Base-by-base conservation (phyloP, 2,888 invertebrate genomes). In the Morpho deidamia region DNA sequence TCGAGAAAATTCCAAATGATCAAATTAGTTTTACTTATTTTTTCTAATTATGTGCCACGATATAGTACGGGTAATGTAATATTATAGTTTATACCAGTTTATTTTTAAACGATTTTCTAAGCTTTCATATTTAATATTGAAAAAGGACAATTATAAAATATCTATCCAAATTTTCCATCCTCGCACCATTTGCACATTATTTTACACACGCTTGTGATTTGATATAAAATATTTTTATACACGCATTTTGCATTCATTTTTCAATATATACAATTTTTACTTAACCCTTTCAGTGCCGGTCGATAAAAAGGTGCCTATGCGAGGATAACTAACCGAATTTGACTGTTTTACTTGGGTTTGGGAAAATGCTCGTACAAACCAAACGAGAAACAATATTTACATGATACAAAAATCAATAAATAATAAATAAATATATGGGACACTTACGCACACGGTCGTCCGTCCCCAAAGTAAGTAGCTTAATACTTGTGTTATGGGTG, bases 21-120 rank as follows among this genome's bases (percentile, higher is more conserved):
- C 48, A 58, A 56, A 61, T 56, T 58, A 58, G 50, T 48, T 64
- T 65, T 69, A 68, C 62, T 65, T 67, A 68, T 70, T 71, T 72
- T 68, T 70, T 70, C 69, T 67, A 70, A 73, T 40, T 40, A 11
- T 73, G 84, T 85, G 83, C 83, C 86, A 86, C 84, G 76, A 78
- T 59, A 68, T 58, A 75, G 83, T 85, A 86, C 87, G 85, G 86
- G 85, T 87, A 84, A 79, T 62, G 62, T 67, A 58, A 59, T 58
- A 59, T 58, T 44, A 68, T 72, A 68, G 64, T 66, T 66, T 56
- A 59, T 67, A 67, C 60, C 65, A 61, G 53, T 55, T 51, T 48
- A 39, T 59, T 41, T 39, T 37, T 10, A 37, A 10, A n/a, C 37
- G 7, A 7, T 37, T 37, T 37, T 8, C 7, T 37, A 37, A 37